Conservation (phyloP, 2,797 vertebrate species). For the Coilia nasus region DNA sequence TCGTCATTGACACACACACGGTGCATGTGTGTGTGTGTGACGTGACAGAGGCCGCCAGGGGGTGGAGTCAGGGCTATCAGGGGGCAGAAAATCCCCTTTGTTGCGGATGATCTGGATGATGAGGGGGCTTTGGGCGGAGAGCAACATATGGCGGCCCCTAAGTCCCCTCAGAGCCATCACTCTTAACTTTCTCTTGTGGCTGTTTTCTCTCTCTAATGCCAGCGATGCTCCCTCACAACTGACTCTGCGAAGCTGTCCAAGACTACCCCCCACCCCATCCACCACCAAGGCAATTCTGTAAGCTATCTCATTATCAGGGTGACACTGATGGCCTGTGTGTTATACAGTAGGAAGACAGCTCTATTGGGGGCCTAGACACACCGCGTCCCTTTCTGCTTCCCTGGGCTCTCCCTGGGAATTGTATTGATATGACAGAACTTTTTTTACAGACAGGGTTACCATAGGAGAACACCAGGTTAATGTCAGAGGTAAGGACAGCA, state of each 20-base stretch:
- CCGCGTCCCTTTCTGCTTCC: neutral
- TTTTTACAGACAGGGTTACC: neutral
- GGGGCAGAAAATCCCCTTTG: conserved; percentile 55
- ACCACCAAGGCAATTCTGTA: neutral
- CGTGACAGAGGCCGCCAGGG: conserved; percentile 9
- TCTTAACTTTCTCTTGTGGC: neutral
- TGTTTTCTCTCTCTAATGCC: conserved; percentile 26
- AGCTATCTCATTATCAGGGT: conserved; percentile 29
- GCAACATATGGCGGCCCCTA: conserved; percentile 49
- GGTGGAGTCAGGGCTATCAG: conserved; percentile 52
- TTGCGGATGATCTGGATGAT: conserved; percentile 50
- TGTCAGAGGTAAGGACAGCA: neutral
- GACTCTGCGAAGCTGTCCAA: neutral
- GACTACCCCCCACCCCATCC: neutral
- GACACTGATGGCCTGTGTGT: neutral
- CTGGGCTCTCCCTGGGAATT: neutral
- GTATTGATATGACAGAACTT: neutral
- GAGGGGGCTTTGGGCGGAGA: conserved; percentile 45
- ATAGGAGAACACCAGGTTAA: neutral
- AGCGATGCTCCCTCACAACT: neutral
- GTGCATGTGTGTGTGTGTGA: neutral
- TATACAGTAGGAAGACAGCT: neutral
- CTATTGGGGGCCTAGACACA: neutral
- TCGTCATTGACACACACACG: too few relatives aligned
- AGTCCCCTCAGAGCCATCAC: conserved; percentile 30